phyloP scores from a whole-genome alignment of 1,140 invertebrate genomes.

The Tetranychus cinnabarinus region DNA sequence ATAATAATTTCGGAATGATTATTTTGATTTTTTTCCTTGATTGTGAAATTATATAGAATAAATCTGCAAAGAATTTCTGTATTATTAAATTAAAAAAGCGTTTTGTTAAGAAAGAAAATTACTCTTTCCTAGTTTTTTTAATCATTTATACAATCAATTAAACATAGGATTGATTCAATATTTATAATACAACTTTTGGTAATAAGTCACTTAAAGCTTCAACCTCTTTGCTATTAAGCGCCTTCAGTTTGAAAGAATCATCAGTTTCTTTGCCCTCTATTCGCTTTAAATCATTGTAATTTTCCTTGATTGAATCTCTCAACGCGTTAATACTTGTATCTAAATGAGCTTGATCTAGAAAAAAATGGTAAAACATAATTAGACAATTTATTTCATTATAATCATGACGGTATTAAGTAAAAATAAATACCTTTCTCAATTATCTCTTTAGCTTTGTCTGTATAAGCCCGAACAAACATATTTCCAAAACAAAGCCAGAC shows the following conservation, averaged over 20 bases:
- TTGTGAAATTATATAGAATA: not conserved
- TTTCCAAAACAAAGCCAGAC: conserved; percentile 10
- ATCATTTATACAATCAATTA: not conserved
- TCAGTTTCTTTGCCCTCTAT: conserved; percentile 6
- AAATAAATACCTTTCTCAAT: conserved; percentile 6
- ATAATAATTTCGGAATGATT: not conserved
- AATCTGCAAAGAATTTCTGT: too few species aligned
- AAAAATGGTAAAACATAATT: not conserved
- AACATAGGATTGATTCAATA: not conserved
- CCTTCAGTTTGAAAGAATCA: conserved; percentile 5
- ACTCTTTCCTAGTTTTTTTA: too few species aligned
- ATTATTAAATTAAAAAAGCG: too few species aligned
- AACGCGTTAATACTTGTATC: conserved; percentile 7
- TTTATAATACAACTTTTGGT: not conserved
- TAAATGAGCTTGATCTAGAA: conserved; percentile 7
- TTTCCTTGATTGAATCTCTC: conserved; percentile 5
- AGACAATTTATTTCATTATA: not conserved
- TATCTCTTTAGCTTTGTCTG: conserved; percentile 4
- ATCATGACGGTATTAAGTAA: not conserved
- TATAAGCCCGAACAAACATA: conserved; percentile 10
- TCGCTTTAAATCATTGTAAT: conserved; percentile 4
- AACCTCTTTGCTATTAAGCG: conserved; percentile 6
- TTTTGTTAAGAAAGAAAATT: too few species aligned
- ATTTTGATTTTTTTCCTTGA: not conserved
- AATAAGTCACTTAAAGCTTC: conserved; percentile 6